A percentile compares a stretch with the other conserved stretches of the same genome.
These are phyloP conservation scores for Ectropis crepuscularia DNA, from an alignment of 2,888 invertebrate species.

Conservation along the genomic window DNA sequence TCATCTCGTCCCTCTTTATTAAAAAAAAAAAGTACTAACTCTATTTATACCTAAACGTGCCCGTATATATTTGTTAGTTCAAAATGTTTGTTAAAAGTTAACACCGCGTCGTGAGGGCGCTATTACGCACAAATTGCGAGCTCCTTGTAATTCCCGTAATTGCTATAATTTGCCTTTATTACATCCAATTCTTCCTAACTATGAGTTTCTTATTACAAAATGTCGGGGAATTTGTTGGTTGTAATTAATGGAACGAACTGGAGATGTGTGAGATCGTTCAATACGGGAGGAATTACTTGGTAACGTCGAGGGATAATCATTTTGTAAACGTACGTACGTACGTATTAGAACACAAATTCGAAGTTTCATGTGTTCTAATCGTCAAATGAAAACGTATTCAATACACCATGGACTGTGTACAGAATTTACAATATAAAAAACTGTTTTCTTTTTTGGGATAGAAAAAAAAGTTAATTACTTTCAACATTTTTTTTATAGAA, in stretches of 20 bases:
- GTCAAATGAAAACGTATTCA: too few relatives aligned
- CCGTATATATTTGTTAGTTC: slow-evolving; percentile 7
- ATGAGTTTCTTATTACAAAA: slow-evolving; percentile 36
- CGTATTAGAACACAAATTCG: too few relatives aligned
- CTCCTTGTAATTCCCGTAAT: slow-evolving; percentile 54
- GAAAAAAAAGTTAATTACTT: too few relatives aligned
- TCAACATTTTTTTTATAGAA: too few relatives aligned
- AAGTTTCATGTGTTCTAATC: too few relatives aligned
- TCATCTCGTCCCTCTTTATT: too few relatives aligned
- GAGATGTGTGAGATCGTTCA: slow-evolving; percentile 13
- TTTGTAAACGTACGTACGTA: too few relatives aligned
- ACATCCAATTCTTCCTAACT: slow-evolving; percentile 45
- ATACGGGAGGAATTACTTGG: not conserved
- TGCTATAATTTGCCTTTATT: slow-evolving; percentile 56
- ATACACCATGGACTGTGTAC: too few relatives aligned
- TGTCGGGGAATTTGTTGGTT: slow-evolving; percentile 22
- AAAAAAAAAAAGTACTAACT: too few relatives aligned
- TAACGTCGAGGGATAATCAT: not conserved
- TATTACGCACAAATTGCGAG: slow-evolving; percentile 49
- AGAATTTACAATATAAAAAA: too few relatives aligned
- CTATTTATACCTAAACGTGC: slow-evolving; percentile 6
- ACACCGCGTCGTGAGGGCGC: slow-evolving; percentile 27
- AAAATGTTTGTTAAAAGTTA: slow-evolving; percentile 34
- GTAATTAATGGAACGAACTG: slow-evolving; percentile 23
- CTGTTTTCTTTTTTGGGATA: too few relatives aligned